A percentile compares a stretch with the other conserved stretches of the same genome.
Conservation (phyloP, 2,113 vertebrate genomes). For the Semicossyphus pulcher region DNA sequence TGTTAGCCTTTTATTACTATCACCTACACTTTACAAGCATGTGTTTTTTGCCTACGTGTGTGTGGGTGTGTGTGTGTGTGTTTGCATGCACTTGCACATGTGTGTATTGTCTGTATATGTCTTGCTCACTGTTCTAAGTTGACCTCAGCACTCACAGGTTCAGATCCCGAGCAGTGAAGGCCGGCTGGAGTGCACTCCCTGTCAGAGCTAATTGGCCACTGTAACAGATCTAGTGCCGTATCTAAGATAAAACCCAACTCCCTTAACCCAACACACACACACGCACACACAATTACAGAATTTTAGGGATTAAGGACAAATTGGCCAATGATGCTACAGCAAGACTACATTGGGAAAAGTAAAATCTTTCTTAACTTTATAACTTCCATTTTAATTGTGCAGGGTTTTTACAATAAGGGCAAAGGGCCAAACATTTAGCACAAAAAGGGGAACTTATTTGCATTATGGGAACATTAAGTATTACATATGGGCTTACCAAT, state of each 20-base stretch:
- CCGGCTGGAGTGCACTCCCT: conserved; percentile 69
- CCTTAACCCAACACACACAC: not conserved
- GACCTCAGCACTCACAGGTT: conserved; percentile 83
- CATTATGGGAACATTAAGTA: too few species aligned
- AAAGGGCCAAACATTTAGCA: too few species aligned
- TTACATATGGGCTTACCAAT: conserved; percentile 7
- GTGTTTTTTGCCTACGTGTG: not conserved
- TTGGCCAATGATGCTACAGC: too few species aligned
- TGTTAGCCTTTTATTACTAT: conserved; percentile 84
- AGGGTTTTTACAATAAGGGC: too few species aligned
- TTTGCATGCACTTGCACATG: not conserved
- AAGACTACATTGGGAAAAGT: too few species aligned
- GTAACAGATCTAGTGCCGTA: conserved; percentile 78
- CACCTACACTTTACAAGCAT: conserved; percentile 82
- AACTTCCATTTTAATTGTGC: too few species aligned
- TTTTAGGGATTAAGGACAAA: too few species aligned
- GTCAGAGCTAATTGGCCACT: conserved; percentile 87
- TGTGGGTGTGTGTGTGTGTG: not conserved
- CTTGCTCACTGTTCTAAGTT: conserved; percentile 50
- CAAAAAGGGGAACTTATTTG: too few species aligned
- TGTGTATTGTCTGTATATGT: conserved; percentile 22
- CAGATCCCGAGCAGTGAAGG: conserved; percentile 85
- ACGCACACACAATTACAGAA: too few species aligned
- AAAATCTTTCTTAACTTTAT: too few species aligned
- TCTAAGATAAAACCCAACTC: conserved; percentile 76